phyloP scores from a whole-genome alignment of 2,797 vertebrate species.

The Pseudotriccus pelzelni region DNA sequence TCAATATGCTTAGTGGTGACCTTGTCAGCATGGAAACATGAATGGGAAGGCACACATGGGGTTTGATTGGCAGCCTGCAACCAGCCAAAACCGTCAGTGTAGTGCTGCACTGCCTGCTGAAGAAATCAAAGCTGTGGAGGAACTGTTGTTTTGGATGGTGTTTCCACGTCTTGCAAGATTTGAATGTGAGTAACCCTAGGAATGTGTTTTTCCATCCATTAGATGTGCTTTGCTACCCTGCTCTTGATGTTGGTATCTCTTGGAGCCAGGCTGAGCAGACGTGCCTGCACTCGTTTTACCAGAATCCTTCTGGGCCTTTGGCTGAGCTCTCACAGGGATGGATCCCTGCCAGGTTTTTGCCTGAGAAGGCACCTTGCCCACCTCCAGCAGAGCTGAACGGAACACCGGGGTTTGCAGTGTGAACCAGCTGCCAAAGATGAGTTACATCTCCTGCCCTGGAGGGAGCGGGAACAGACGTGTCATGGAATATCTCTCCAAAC shows the following conservation, averaged over 20 bases:
- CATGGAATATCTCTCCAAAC: constrained; percentile 25
- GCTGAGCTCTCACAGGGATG: not conserved
- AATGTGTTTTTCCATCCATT: not conserved
- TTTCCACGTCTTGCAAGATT: not conserved
- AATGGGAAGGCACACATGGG: not conserved
- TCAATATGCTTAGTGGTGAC: not conserved
- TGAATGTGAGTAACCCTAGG: not conserved
- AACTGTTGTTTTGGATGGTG: not conserved
- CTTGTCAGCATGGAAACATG: not conserved
- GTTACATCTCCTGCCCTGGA: constrained; percentile 2
- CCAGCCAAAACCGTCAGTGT: not conserved
- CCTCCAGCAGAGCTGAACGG: constrained; percentile 13
- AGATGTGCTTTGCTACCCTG: not conserved
- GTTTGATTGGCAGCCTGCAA: not conserved
- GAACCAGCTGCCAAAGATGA: not conserved
- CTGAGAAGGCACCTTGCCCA: constrained; percentile 27
- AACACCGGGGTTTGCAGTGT: not conserved
- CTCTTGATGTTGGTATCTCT: not conserved
- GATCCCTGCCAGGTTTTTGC: not conserved
- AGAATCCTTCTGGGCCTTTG: constrained; percentile 17
- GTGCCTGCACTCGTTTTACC: constrained; percentile 5
- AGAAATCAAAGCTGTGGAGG: not conserved
- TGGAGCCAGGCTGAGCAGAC: not conserved
- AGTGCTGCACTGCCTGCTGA: not conserved
- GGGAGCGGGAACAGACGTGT: not conserved